A percentile compares a stretch with the other conserved stretches of the same genome.
These are phyloP conservation scores for Thysanoteuthis rhombus DNA, from an alignment of 2,888 invertebrate species.

Conservation along the genomic window DNA sequence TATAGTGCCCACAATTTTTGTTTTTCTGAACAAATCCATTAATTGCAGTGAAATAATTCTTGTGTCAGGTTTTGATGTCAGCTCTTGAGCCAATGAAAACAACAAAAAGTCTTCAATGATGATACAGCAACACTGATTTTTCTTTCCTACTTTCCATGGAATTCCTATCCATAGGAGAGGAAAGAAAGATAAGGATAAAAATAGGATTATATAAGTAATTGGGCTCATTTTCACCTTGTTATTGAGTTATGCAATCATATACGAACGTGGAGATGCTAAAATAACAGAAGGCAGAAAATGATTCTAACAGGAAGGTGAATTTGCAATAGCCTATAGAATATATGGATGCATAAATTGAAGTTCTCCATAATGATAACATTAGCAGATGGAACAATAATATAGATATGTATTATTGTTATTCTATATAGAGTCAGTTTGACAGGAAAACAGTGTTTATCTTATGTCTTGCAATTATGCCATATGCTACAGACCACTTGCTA, in stretches of 20 bases:
- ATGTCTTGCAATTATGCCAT: neutral
- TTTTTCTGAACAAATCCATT: neutral
- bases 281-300: neutral
- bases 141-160: neutral
- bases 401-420: neutral
- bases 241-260: neutral
- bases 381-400: neutral
- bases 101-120: neutral
- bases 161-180: neutral
- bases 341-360: neutral
- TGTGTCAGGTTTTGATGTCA: neutral
- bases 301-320: neutral
- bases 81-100: neutral
- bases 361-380: neutral
- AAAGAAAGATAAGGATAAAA: neutral
- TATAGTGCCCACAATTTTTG: neutral
- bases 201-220: slow-evolving; percentile 1
- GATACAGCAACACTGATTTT: neutral
- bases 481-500: slow-evolving; percentile 1
- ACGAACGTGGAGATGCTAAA: neutral
- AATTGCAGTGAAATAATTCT: neutral
- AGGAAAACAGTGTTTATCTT: neutral
- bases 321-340: neutral
- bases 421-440: neutral
- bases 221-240: neutral